phyloP scores from a whole-genome alignment of 2,797 vertebrate species.

The Lagorchestes hirsutus region DNA sequence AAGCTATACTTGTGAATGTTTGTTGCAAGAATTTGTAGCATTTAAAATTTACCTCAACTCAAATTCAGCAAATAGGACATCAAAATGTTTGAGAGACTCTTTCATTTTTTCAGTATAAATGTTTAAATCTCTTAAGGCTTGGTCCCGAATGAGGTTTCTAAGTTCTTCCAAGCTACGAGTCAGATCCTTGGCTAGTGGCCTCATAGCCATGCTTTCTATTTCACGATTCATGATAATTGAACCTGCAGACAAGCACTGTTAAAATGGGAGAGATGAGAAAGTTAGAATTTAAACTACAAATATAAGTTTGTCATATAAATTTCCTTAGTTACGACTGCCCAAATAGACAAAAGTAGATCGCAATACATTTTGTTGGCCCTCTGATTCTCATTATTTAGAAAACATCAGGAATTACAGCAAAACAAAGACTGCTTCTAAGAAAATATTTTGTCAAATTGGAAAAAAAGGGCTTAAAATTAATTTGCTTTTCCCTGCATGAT shows the following conservation, averaged over 20 bases:
- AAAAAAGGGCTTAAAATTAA: background rate
- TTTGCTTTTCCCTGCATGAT: background rate
- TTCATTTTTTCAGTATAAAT: conserved; percentile 96
- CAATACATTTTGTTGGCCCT: background rate
- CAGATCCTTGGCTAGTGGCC: conserved; percentile 96
- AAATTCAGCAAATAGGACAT: conserved; percentile 97
- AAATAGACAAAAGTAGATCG: background rate
- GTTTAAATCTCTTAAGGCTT: conserved; percentile 96
- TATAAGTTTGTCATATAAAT: background rate
- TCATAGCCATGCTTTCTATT: conserved; percentile 99
- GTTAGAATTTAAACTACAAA: background rate
- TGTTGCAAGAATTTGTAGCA: background rate
- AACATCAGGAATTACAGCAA: background rate
- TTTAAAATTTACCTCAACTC: conserved; percentile 92
- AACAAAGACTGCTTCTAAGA: background rate
- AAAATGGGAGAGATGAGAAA: background rate
- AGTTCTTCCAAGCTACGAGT: conserved; percentile 97
- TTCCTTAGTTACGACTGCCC: background rate
- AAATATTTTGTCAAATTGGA: background rate
- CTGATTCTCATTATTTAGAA: background rate
- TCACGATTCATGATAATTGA: conserved; percentile 99
- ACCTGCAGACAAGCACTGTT: conserved; percentile 96
- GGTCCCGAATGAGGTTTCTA: conserved; percentile 95
- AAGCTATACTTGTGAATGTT: conserved; percentile 45
- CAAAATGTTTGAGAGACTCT: conserved; percentile 95